Percentiles rank a stretch among this genome's conserved stretches.
These are phyloP conservation scores for Nudaria mundana DNA, from an alignment of 2,888 invertebrate genomes.

Conservation along the genomic window DNA sequence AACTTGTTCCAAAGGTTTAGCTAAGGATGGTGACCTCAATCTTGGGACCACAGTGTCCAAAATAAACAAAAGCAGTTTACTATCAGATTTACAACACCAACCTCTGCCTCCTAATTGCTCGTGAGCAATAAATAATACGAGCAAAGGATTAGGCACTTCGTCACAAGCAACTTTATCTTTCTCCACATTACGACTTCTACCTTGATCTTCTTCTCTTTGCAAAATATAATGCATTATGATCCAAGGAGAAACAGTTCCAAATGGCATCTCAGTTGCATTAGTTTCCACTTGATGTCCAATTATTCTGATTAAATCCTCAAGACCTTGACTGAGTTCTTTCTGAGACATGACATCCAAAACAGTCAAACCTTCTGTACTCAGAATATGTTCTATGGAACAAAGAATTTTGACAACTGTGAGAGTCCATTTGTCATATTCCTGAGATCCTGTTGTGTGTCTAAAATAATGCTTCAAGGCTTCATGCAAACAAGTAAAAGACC, in stretches of 20 bases:
- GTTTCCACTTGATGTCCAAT: conserved; percentile 91
- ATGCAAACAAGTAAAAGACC: conserved; percentile 88
- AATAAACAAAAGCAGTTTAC: conserved; percentile 88
- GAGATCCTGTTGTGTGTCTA: conserved; percentile 61
- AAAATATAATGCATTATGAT: conserved; percentile 90
- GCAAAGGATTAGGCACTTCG: conserved; percentile 86
- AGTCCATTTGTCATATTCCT: conserved; percentile 73
- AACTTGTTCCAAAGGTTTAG: conserved; percentile 84
- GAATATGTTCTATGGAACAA: conserved; percentile 69
- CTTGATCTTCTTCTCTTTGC: conserved; percentile 86
- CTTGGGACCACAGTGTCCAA: conserved; percentile 88
- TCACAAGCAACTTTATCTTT: conserved; percentile 71
- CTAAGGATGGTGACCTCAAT: conserved; percentile 84
- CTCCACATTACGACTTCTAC: conserved; percentile 75
- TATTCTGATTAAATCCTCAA: conserved; percentile 88
- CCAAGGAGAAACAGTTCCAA: conserved; percentile 90
- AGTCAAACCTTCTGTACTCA: conserved; percentile 64
- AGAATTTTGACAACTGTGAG: conserved; percentile 69
- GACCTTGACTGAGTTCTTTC: conserved; percentile 83
- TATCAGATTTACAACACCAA: conserved; percentile 90
- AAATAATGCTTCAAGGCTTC: conserved; percentile 86
- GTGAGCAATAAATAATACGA: conserved; percentile 90
- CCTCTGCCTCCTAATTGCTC: conserved; percentile 88
- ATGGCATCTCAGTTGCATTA: conserved; percentile 82
- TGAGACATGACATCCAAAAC: conserved; percentile 79